A percentile compares a stretch with the other conserved stretches of the same genome.
Conservation (phyloP, 2,797 vertebrate genomes). For the Lycodopsis pacificus region DNA sequence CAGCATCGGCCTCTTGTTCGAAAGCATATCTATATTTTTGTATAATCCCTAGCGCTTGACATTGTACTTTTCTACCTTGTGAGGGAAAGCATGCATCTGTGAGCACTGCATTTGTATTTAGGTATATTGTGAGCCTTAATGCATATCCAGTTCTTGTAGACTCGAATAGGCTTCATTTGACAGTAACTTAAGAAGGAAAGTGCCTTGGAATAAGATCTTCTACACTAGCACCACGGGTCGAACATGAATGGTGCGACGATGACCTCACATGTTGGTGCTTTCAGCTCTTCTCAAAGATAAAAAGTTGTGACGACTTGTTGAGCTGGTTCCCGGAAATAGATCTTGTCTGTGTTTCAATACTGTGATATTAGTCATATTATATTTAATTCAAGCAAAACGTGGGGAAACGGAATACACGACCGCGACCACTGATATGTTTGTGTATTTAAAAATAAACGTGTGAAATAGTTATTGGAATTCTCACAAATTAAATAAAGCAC, state of each 20-base stretch:
- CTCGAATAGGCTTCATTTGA: conserved; percentile 69
- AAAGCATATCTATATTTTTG: conserved; percentile 83
- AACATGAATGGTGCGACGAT: conserved; percentile 67
- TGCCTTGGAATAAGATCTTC: conserved; percentile 84
- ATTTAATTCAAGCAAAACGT: conserved; percentile 64
- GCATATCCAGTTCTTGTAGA: conserved; percentile 78
- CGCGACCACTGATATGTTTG: conserved; percentile 79
- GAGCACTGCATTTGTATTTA: conserved; percentile 80
- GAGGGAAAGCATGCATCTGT: conserved; percentile 79
- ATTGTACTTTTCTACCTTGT: conserved; percentile 85
- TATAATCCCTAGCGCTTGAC: conserved; percentile 79
- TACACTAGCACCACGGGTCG: conserved; percentile 71
- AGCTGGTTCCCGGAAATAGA: conserved; percentile 68
- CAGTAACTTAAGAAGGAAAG: conserved; percentile 77
- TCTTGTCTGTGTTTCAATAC: conserved; percentile 76
- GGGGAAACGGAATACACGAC: conserved; percentile 62
- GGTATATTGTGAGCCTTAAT: conserved; percentile 78
- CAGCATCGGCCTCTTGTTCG: conserved; percentile 65
- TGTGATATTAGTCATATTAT: conserved; percentile 77
- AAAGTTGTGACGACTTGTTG: conserved; percentile 67
- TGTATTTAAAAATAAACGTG: conserved; percentile 75
- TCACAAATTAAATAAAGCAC: conserved; percentile 83
- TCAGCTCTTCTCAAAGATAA: conserved; percentile 81
- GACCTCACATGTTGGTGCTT: conserved; percentile 80
- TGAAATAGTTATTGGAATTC: conserved; percentile 73